Evolutionary conservation across 1,140 invertebrate genomes (phyloP).

Genomic region (Neoseiulus cucumeris): DNA sequence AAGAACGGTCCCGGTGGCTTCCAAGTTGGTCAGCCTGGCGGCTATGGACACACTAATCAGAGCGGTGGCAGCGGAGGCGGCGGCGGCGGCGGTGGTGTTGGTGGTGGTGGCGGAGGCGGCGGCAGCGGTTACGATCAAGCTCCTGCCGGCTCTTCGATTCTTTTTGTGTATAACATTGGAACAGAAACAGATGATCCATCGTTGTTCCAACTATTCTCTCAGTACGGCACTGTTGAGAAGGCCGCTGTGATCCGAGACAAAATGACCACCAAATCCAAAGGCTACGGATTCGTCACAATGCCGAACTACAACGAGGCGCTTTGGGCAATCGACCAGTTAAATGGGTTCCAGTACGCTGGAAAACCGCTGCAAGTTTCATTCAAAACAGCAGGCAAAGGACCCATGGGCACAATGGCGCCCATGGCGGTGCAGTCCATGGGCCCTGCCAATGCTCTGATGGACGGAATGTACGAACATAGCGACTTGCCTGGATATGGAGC

Average conservation of each 20-base stretch:
- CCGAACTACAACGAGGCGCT: constrained; percentile 28
- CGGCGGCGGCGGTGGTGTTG: constrained; percentile 23
- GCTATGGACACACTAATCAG: not conserved
- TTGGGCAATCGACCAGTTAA: constrained; percentile 27
- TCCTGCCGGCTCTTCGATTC: constrained; percentile 12
- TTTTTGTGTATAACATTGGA: constrained; percentile 33
- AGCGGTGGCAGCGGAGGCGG: not conserved
- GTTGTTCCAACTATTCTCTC: constrained; percentile 27
- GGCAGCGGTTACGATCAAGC: constrained; percentile 11
- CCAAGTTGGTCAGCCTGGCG: constrained; percentile 14
- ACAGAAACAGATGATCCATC: constrained; percentile 27
- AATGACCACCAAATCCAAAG: constrained; percentile 26
- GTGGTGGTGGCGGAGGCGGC: constrained; percentile 9
- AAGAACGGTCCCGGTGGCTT: constrained; percentile 9
- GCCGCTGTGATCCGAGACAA: constrained; percentile 28
- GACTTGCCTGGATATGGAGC: no score
- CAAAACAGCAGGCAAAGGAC: constrained; percentile 19
- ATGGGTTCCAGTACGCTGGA: constrained; percentile 27
- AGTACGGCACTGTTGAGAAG: constrained; percentile 28
- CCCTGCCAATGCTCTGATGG: not conserved
- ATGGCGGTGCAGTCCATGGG: not conserved
- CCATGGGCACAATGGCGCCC: not conserved
- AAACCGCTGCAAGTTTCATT: constrained; percentile 29
- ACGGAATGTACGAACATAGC: not conserved
- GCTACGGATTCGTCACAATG: constrained; percentile 33